phyloP scores from a whole-genome alignment of 2,888 invertebrate genomes.

The Trichopria drosophilae region DNA sequence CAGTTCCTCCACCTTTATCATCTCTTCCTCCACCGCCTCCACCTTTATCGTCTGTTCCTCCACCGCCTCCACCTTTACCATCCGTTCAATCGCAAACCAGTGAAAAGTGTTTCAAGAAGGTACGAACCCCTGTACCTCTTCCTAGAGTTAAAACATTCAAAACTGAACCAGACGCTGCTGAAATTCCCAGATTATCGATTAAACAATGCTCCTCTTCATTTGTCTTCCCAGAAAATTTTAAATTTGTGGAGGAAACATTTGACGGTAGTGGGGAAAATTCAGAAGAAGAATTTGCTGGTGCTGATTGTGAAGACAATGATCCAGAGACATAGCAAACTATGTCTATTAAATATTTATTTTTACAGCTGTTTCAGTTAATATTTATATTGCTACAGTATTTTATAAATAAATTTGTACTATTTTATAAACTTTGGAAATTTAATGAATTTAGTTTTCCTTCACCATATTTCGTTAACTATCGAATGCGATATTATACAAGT shows the following conservation, averaged over 20 bases:
- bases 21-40: constrained; percentile 16
- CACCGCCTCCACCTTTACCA: constrained; percentile 36
- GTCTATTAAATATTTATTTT: too few species aligned
- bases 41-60: constrained; percentile 24
- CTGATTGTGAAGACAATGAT: constrained; percentile 29
- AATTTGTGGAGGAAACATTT: constrained; percentile 49
- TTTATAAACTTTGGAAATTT: too few species aligned
- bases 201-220: constrained; percentile 22
- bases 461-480: too few species aligned
- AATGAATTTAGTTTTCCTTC: too few species aligned
- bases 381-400: too few species aligned
- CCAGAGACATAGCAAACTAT: too few species aligned
- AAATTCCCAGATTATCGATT: constrained; percentile 35
- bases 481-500: too few species aligned
- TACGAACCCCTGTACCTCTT: constrained; percentile 22
- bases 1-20: constrained; percentile 7
- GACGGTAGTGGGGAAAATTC: constrained; percentile 55
- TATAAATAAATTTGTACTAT: too few species aligned
- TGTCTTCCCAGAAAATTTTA: constrained; percentile 40
- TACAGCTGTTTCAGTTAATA: too few species aligned
- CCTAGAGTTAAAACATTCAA: constrained; percentile 27
- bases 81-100: constrained; percentile 1
- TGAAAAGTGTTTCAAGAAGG: too few species aligned
- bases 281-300: constrained; percentile 43
- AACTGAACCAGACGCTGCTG: constrained; percentile 22